Evolutionary conservation across 2,113 vertebrate species (phyloP).

Genomic region (Calidris pygmaea): DNA sequence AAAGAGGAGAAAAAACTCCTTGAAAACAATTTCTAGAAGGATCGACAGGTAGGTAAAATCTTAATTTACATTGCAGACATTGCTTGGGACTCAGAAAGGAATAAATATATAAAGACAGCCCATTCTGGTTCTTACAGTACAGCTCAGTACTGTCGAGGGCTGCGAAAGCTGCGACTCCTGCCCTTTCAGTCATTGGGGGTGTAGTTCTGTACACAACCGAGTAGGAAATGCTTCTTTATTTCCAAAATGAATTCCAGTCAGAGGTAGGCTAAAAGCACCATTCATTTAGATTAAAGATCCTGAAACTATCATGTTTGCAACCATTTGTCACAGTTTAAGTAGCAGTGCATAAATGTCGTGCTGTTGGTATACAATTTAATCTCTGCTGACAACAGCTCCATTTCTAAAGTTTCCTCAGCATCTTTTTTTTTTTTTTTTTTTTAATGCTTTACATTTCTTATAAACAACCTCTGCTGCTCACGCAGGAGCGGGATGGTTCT

Average conservation of each 20-base stretch:
- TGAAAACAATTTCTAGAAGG: background rate
- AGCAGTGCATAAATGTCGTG: conserved; percentile 58
- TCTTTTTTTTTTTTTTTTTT: conserved; percentile 18
- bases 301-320: conserved; percentile 58
- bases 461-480: background rate
- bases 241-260: conserved; percentile 66
- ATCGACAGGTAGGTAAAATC: background rate
- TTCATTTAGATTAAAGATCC: conserved; percentile 64
- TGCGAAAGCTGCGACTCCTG: background rate
- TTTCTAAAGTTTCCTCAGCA: conserved; percentile 52
- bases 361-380: conserved; percentile 57
- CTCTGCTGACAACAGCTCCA: conserved; percentile 63
- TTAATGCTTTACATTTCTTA: conserved; percentile 22
- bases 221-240: conserved; percentile 44
- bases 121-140: background rate
- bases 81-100: background rate
- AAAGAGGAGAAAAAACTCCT: background rate
- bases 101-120: background rate
- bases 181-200: background rate
- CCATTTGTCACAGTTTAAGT: conserved; percentile 68
- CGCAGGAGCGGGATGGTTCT: background rate
- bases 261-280: conserved; percentile 64
- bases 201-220: background rate
- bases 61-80: conserved; percentile 5
- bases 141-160: background rate